Evolutionary conservation across 2,888 invertebrate species (phyloP), one percentile per base, ranked within the genome.

Genomic region (Empis stercorea): DNA sequence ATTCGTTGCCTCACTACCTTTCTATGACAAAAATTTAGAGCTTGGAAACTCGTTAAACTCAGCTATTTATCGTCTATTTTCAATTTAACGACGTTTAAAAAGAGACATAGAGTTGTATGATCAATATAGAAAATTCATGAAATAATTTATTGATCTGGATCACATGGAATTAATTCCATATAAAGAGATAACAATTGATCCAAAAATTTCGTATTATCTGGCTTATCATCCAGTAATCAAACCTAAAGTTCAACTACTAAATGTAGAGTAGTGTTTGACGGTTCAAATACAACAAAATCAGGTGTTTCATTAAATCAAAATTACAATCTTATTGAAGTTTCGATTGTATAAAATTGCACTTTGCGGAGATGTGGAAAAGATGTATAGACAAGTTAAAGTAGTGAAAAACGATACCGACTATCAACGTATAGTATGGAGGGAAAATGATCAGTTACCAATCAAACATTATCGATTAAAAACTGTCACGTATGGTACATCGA

Each of bases 361-460:
- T 9, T 48, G 48, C 6, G 54, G 54, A 1, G 60, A 61, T 42
- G 51, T 61, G 4, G 48, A 48, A 7, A 50, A 57, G 44, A 59
- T 60, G 53, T 60, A 55, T 42, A 50, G 53, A 2, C 56, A 58
- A 46, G 54, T 61, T 7, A 9, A 39, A 9, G 43, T 59, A 2
- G 20, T 49, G 15, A 41, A 43, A 9, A 40, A 43, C 1, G 47
- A 59, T 17, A 23, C 15, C 2, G 43, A 55, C 14, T 54, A 48
- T 23, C 54, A 56, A 10, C 30, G 55, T 15, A 56, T 54, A 13
- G 15, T 57, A 0, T 56, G 55, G 55, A 27, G 54, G 20, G 13
- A 34, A 4, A 34, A 34, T 34, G n/a, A 13, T n/a, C 34, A 34
- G 9, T 13, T n/a, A n/a, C 46, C 47, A 9, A 17, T 54, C 1